Percentiles rank a stretch among this genome's conserved stretches.
Evolutionary conservation across 2,888 invertebrate species (phyloP).

Genomic region (Lepas anatifera): DNA sequence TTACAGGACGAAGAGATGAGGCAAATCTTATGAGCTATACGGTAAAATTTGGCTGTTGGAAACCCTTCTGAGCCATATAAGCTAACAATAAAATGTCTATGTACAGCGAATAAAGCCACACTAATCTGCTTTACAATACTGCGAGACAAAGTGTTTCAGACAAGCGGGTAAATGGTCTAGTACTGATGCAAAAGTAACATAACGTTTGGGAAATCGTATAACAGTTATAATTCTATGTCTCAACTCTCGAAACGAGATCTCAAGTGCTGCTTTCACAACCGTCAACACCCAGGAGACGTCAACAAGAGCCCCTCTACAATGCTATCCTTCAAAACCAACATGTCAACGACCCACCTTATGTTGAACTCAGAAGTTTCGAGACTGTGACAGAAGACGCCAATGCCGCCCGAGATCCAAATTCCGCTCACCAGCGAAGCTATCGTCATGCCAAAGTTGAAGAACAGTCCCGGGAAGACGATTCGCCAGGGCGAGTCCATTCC

Average conservation of each 20-base stretch:
- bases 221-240: not conserved
- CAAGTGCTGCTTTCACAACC: not conserved
- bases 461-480: not conserved
- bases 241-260: not conserved
- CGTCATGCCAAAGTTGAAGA: not conserved
- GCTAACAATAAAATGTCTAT: not conserved
- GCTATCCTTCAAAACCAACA: too few species aligned
- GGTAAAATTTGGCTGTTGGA: not conserved
- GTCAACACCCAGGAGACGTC: too few species aligned
- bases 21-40: not conserved
- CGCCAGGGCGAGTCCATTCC: slow-evolving; percentile 10
- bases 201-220: not conserved
- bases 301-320: too few species aligned
- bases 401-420: not conserved
- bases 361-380: not conserved
- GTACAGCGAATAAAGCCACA: not conserved
- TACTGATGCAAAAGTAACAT: too few species aligned
- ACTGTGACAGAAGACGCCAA: not conserved
- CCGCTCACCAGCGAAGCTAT: not conserved
- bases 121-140: too few species aligned
- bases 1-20: not conserved
- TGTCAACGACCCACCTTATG: not conserved
- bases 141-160: too few species aligned
- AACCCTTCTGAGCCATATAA: not conserved
- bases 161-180: too few species aligned